Base-by-base conservation (phyloP, 2,113 vertebrate genomes). In the Monarcha castaneiventris region DNA sequence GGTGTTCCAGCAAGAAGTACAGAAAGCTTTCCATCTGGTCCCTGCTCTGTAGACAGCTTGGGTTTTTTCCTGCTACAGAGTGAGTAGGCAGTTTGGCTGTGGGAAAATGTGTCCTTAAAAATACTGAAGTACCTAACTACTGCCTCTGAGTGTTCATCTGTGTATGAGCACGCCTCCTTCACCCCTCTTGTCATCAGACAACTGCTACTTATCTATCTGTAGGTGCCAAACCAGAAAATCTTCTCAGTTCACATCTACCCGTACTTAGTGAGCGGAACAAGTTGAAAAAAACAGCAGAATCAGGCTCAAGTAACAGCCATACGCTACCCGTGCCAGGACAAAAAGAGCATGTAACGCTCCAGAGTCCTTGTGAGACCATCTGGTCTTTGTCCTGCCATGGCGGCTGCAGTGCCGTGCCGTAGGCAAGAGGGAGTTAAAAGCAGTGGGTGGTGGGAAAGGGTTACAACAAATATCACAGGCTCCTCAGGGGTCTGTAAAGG, bases 341-440 rank as follows among this genome's bases (percentile, higher is more conserved):
- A 93, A 96, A 90, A 63, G 83, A 63, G 66, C 72, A 59, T 17
- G 29, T 87, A 89, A 72, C 0, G 1, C 66, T 52, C 35, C 17
- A 25, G 84, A 89, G 83, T 64, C 93, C 89, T 54, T 66, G 48
- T 3, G 51, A 85, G 93, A 93, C 94, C 97, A 96, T 97, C 97
- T 97, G 97, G 94, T 92, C 91, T 93, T 90, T 77, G 92, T 97
- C 95, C 96, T 95, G 92, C 90, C 86, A 72, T 78, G 80, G 94
- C 4, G 76, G 92, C 90, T 96, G 88, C 94, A 93, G 64, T 8
- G 30, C 8, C 12, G 37, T 3, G 96, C 97, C 93, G 67, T 16
- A 94, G 96, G 97, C 94, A 96, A 93, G 93, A 96, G 89, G 7
- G 91, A 94, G 97, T 97, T 96, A 97, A 96, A 90, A 96, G 87